These are phyloP conservation scores for Urophycis tenuis DNA, from an alignment of 2,797 vertebrate genomes.

Conservation along the genomic window DNA sequence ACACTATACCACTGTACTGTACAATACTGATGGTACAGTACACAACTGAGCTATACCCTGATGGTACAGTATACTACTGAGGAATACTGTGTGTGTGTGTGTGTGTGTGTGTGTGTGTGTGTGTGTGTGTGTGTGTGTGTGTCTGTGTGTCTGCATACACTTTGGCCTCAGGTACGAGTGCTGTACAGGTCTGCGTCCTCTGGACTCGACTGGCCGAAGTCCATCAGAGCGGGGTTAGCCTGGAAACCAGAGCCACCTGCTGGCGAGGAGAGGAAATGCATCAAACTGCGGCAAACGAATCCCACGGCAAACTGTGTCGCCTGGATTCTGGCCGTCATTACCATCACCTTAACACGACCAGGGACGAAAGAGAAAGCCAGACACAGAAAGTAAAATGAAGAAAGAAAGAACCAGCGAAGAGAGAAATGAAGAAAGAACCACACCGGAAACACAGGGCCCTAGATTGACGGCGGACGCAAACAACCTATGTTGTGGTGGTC, in stretches of 20 bases:
- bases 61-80: background rate
- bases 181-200: conserved; percentile 89
- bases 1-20: background rate
- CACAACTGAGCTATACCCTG: background rate
- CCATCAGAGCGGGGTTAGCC: conserved; percentile 53
- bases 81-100: background rate
- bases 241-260: conserved; percentile 50
- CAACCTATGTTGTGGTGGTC: too few relatives aligned
- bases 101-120: too few relatives aligned
- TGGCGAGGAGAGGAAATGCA: conserved; percentile 37
- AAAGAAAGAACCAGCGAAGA: too few relatives aligned
- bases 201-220: conserved; percentile 77
- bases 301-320: background rate
- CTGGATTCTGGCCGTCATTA: background rate
- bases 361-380: background rate
- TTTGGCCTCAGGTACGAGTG: conserved; percentile 75
- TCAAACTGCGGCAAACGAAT: background rate
- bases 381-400: background rate
- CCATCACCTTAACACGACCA: background rate
- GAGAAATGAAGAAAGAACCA: background rate
- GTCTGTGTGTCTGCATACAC: background rate
- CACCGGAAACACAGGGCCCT: too few relatives aligned
- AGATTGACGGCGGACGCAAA: too few relatives aligned
- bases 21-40: background rate
- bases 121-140: too few relatives aligned